These are phyloP conservation scores for Metallyticus violacea DNA, from an alignment of 2,888 invertebrate species.

Conservation along the genomic window DNA sequence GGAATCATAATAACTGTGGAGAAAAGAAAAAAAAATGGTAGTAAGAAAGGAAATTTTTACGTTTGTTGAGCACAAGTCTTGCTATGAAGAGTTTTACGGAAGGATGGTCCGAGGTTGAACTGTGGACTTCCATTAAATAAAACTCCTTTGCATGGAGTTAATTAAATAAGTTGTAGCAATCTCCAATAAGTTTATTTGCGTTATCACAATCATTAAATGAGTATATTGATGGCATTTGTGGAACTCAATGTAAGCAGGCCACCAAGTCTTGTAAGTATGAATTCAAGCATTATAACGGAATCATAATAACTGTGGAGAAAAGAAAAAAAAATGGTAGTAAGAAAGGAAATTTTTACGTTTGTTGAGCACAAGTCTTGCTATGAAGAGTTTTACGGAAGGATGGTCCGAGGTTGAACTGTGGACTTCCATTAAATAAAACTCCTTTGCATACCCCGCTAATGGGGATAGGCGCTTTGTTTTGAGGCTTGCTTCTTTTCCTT, in stretches of 20 bases:
- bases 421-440: not conserved
- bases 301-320: not conserved
- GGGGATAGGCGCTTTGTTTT: slow-evolving; percentile 1
- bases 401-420: not conserved
- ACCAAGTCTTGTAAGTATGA: not conserved
- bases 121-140: not conserved
- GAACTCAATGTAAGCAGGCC: too few relatives aligned
- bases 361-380: not conserved
- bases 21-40: too few relatives aligned
- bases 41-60: not conserved
- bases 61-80: not conserved
- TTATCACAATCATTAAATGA: too few relatives aligned
- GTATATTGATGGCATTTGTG: too few relatives aligned
- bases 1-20: not conserved
- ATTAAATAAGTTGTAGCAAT: too few relatives aligned
- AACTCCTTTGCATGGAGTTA: not conserved
- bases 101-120: not conserved
- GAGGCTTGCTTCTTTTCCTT: not conserved
- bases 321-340: too few relatives aligned
- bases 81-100: not conserved
- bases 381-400: not conserved
- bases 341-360: not conserved
- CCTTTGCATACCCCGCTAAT: not conserved
- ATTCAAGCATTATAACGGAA: not conserved
- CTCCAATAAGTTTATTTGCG: too few relatives aligned